Base-by-base conservation (phyloP, 1,140 invertebrate species). In the Scaptomyza pallida region DNA sequence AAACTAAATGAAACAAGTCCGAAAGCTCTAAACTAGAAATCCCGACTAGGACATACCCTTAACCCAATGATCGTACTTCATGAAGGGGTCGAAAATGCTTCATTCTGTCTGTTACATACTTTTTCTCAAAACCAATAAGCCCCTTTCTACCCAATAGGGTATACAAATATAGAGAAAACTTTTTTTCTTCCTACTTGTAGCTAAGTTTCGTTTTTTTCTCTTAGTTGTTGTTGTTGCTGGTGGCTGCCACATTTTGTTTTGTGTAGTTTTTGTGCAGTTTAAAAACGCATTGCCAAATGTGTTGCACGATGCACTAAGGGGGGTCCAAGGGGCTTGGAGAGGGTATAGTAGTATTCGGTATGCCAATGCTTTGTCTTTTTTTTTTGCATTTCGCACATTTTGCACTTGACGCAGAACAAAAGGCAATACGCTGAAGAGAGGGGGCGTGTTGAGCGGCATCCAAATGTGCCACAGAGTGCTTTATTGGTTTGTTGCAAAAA, bases 251-350 rank as follows among this genome's bases (percentile, higher is more conserved):
- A 86, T 88, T 76, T 86, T 70, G 82, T 86, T 86, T 86, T 88
- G 77, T 88, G 77, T 86, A 86, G 78, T 76, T 64, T 57, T 70
- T 30, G 6, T 30, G 70, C 81, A 88, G 82, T 88, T 86, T 88
- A 86, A 88, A 81, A 86, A 88, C 77, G 77, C 81, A 81, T 86
- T 86, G 81, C 81, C 81, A 86, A 86, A 86, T 86, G 81, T 86
- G 81, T 86, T 77, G 88, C 82, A 77, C 82, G 77, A 67, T 81
- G 9, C 77, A n/a, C 1, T 35, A 26, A 2, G n/a, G 16, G 12
- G 10, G 0, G 12, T 21, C 21, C 4, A 16, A 6, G 51, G 9
- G 15, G n/a, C 15, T 26, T 43, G 9, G 17, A 13, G 19, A 13
- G 44, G 12, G 16, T 26, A 21, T 50, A 35, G 17, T 44, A 1